Evolutionary conservation across 1,140 invertebrate genomes (phyloP).

Genomic region (Drosophila athabasca): DNA sequence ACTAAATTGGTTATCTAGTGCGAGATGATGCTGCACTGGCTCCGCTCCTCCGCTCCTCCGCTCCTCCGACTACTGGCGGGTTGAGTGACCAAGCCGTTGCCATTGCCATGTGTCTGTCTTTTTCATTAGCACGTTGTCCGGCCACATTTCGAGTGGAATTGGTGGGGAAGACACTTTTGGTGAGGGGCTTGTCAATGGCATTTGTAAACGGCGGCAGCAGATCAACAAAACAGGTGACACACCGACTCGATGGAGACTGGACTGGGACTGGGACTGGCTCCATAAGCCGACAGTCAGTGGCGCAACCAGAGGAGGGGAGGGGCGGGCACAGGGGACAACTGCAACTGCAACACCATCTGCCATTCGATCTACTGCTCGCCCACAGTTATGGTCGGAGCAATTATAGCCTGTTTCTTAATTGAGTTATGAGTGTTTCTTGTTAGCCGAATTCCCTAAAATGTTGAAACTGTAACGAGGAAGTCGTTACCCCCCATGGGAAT

Average conservation of each 20-base stretch:
- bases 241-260: neutral
- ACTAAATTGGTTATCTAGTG: constrained; percentile 68
- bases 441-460: constrained; percentile 52
- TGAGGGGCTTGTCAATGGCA: constrained; percentile 25
- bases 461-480: constrained; percentile 36
- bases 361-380: constrained; percentile 32
- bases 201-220: constrained; percentile 14
- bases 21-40: constrained; percentile 44
- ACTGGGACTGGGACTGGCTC: too few relatives aligned
- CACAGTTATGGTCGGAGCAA: constrained; percentile 30
- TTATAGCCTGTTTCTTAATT: constrained; percentile 52
- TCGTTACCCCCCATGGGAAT: constrained; percentile 30
- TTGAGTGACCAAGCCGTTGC: constrained; percentile 6
- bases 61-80: constrained; percentile 26
- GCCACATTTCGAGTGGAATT: constrained; percentile 40
- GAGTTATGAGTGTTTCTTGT: constrained; percentile 64
- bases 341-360: constrained; percentile 19
- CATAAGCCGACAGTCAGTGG: neutral
- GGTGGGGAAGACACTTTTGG: constrained; percentile 10
- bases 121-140: constrained; percentile 66
- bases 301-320: neutral
- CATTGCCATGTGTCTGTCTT: constrained; percentile 24
- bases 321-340: constrained; percentile 1
- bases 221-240: constrained; percentile 39
- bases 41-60: constrained; percentile 8